Percentiles rank a stretch among this genome's conserved stretches.
Conservation (phyloP, 1,140 invertebrate genomes). For the Papilio dardanus region DNA sequence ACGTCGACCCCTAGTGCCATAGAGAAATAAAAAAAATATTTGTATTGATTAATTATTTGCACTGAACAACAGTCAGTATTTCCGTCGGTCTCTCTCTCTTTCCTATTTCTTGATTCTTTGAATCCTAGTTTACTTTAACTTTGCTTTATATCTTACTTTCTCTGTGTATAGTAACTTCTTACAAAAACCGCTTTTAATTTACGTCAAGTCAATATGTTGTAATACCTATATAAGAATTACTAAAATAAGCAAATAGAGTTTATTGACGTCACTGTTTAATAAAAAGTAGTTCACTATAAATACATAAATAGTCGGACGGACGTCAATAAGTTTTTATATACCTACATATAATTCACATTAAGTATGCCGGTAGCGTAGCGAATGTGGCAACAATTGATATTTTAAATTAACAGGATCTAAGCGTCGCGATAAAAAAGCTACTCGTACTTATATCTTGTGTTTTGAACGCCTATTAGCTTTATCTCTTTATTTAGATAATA, state of each 20-base stretch:
- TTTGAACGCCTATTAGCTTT: constrained; percentile 3
- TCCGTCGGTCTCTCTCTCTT: too few relatives aligned
- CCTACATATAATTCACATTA: neutral
- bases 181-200: too few relatives aligned
- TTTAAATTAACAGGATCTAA: constrained; percentile 8
- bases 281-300: neutral
- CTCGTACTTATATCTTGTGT: neutral
- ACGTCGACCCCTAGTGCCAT: too few relatives aligned
- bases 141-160: too few relatives aligned
- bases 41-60: too few relatives aligned
- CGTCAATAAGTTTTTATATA: neutral
- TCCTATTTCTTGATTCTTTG: too few relatives aligned
- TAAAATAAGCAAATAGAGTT: neutral
- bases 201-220: too few relatives aligned
- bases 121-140: too few relatives aligned
- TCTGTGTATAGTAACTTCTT: too few relatives aligned
- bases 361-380: neutral
- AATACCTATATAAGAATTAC: too few relatives aligned
- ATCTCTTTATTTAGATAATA: constrained; percentile 20
- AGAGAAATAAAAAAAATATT: too few relatives aligned
- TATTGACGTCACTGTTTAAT: neutral
- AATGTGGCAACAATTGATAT: neutral
- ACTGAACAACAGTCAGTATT: too few relatives aligned
- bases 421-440: neutral
- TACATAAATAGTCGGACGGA: neutral